Conservation (phyloP, 1,140 invertebrate genomes). For the Diabrotica undecimpunctata region DNA sequence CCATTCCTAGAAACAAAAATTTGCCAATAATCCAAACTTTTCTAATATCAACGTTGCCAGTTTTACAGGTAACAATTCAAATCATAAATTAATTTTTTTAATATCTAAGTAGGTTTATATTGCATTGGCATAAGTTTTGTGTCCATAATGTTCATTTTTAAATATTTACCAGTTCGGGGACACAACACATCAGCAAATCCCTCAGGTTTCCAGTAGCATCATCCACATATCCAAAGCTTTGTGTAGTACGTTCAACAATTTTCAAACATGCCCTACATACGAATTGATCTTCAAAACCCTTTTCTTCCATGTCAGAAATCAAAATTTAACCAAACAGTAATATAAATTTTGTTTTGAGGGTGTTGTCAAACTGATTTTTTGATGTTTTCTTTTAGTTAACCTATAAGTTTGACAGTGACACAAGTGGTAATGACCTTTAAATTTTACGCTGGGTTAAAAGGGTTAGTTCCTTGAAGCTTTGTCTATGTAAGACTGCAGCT, state of each 20-base stretch:
- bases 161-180: conserved; percentile 30
- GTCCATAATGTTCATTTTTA: not conserved
- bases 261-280: conserved; percentile 30
- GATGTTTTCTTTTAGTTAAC: not conserved
- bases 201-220: conserved; percentile 30
- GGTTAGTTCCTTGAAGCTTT: no score
- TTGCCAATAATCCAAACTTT: no score
- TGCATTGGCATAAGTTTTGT: not conserved
- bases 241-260: conserved; percentile 22
- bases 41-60: no score
- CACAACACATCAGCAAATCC: conserved; percentile 30
- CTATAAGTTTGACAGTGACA: not conserved
- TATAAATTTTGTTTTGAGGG: not conserved
- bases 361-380: not conserved
- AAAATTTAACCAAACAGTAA: not conserved
- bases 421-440: no score
- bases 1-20: no score
- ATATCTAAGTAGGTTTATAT: not conserved
- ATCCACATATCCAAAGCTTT: conserved; percentile 27
- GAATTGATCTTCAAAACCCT: not conserved
- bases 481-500: no score
- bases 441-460: no score
- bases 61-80: no score
- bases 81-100: not conserved
- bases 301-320: not conserved